phyloP scores from a whole-genome alignment of 2,797 vertebrate species.

The Coluber constrictor region DNA sequence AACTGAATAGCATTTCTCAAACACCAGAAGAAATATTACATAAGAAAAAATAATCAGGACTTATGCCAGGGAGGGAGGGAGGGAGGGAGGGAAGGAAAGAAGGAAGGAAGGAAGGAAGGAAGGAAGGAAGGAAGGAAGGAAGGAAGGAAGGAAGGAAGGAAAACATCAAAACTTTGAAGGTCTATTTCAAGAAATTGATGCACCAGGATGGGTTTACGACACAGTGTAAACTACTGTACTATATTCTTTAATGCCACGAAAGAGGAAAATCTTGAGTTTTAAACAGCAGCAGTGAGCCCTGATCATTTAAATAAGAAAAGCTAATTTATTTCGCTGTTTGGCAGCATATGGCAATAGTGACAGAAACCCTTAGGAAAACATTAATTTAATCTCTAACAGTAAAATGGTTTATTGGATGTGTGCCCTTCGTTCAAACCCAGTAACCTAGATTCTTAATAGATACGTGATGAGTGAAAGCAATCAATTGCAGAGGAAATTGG shows the following conservation, averaged over 20 bases:
- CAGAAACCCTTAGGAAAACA: slow-evolving; percentile 24
- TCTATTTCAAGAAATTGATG: slow-evolving; percentile 6
- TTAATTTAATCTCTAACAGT: slow-evolving; percentile 14
- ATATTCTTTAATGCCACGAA: neutral
- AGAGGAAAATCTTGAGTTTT: neutral
- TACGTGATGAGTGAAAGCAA: slow-evolving; percentile 37
- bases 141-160: neutral
- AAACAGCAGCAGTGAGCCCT: neutral
- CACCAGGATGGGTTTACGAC: neutral
- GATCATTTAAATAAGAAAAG: neutral
- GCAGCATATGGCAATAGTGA: slow-evolving; percentile 27
- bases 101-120: no score
- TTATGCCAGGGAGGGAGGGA: neutral
- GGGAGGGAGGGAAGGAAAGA: no score
- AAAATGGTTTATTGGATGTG: slow-evolving; percentile 7
- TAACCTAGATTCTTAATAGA: slow-evolving; percentile 26
- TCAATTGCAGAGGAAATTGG: slow-evolving; percentile 33
- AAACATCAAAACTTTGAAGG: neutral
- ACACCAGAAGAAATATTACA: neutral
- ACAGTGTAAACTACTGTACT: neutral
- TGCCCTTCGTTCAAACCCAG: slow-evolving; percentile 15
- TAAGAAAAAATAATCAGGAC: neutral
- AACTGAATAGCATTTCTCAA: neutral
- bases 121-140: neutral
- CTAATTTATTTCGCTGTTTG: slow-evolving; percentile 19